Percentiles rank a stretch among this genome's conserved stretches.
Conservation (phyloP, 1,140 invertebrate species). For the Chironomus tepperi region DNA sequence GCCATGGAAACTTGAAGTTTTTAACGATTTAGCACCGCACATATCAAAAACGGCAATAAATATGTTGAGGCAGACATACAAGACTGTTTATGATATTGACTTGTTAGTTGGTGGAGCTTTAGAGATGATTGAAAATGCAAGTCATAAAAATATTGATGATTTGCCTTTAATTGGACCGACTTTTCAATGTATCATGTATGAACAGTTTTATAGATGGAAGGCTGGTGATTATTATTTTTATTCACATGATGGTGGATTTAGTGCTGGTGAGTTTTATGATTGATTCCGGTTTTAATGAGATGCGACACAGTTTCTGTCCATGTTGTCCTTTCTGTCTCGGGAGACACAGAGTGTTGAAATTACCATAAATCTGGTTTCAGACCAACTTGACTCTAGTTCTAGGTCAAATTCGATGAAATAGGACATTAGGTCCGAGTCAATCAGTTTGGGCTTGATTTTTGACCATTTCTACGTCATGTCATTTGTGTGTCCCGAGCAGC, state of each 20-base stretch:
- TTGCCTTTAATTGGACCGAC: constrained; percentile 62
- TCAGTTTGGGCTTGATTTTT: too few relatives aligned
- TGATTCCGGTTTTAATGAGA: too few relatives aligned
- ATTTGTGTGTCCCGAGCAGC: too few relatives aligned
- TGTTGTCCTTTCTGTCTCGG: too few relatives aligned
- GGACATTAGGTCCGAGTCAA: too few relatives aligned
- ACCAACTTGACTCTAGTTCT: too few relatives aligned
- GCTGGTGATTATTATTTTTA: constrained; percentile 7
- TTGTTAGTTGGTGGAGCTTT: constrained; percentile 70
- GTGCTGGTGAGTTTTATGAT: too few relatives aligned
- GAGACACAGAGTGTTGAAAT: too few relatives aligned
- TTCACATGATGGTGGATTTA: background rate
- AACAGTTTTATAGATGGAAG: constrained; percentile 46
- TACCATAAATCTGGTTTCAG: too few relatives aligned
- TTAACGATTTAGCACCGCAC: background rate
- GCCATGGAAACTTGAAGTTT: background rate
- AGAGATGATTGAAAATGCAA: constrained; percentile 56
- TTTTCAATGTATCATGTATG: constrained; percentile 72
- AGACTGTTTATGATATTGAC: constrained; percentile 65
- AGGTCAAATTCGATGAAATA: too few relatives aligned
- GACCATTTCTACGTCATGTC: too few relatives aligned
- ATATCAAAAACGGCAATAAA: background rate
- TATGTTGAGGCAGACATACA: background rate
- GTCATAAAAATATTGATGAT: constrained; percentile 29
- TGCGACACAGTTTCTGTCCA: too few relatives aligned